Conservation (phyloP, 2,888 invertebrate genomes). For the Phyto melanocephala region DNA sequence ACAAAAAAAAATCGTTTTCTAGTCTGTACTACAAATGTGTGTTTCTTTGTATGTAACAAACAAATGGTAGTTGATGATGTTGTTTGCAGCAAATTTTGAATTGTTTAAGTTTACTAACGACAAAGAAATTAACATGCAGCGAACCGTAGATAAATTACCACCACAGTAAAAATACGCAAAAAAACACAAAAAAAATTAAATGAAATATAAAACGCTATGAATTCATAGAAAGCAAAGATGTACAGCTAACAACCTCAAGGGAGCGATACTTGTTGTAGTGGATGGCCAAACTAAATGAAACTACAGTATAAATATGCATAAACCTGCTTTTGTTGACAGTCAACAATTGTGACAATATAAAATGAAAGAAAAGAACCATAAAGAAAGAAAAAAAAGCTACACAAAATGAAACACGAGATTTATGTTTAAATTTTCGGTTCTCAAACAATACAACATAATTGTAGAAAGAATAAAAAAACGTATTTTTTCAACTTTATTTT, state of each 20-base stretch:
- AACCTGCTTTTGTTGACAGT: slow-evolving; percentile 57
- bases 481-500: neutral
- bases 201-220: neutral
- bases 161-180: slow-evolving; percentile 36
- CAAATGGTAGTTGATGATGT: slow-evolving; percentile 27
- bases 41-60: neutral
- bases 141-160: slow-evolving; percentile 61
- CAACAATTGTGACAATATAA: slow-evolving; percentile 49
- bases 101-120: slow-evolving; percentile 62
- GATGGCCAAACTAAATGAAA: slow-evolving; percentile 22
- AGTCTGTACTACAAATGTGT: neutral
- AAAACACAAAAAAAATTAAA: slow-evolving; percentile 1
- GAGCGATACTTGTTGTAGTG: slow-evolving; percentile 1
- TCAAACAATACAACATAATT: slow-evolving; percentile 27
- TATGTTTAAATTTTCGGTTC: slow-evolving; percentile 27
- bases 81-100: slow-evolving; percentile 60
- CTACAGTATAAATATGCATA: slow-evolving; percentile 37
- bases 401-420: slow-evolving; percentile 30
- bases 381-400: neutral
- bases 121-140: slow-evolving; percentile 63
- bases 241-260: slow-evolving; percentile 29
- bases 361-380: neutral
- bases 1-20: neutral
- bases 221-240: slow-evolving; percentile 21
- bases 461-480: neutral